Conservation (phyloP, 2,113 vertebrate genomes). For the Stegostoma tigrinum region DNA sequence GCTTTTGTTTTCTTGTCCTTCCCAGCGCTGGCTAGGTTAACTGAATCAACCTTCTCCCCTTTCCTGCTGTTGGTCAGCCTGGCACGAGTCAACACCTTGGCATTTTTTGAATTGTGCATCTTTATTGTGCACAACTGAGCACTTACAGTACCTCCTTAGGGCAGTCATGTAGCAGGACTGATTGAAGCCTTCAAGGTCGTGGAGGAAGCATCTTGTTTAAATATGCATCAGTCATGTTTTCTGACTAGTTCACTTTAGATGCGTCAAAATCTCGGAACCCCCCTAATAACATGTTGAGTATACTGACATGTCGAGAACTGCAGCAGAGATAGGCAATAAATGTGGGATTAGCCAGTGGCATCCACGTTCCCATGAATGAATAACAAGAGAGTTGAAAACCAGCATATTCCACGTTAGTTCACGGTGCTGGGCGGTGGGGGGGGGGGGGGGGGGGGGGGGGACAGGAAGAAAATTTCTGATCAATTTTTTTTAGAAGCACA, state of each 20-base stretch:
- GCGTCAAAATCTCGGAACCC: no score
- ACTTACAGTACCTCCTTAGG: not conserved
- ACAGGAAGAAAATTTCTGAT: not conserved
- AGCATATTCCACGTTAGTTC: not conserved
- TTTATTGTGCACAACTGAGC: not conserved
- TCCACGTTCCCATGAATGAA: no score
- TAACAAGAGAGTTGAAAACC: not conserved
- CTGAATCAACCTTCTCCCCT: not conserved
- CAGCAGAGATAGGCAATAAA: no score
- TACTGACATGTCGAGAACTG: no score
- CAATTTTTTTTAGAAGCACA: not conserved
- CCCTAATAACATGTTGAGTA: no score
- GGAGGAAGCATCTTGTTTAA: not conserved
- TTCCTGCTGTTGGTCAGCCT: not conserved
- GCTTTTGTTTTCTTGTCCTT: not conserved
- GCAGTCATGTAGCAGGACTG: not conserved
- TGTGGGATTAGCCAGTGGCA: no score
- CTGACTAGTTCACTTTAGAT: not conserved
- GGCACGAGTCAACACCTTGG: not conserved
- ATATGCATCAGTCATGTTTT: not conserved
- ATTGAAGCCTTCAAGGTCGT: not conserved
- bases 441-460: no score
- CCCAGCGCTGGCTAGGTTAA: not conserved
- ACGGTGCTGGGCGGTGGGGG: no score
- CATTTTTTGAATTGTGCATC: not conserved